phyloP scores from a whole-genome alignment of 2,888 invertebrate species.

The Anthoptus insignis region DNA sequence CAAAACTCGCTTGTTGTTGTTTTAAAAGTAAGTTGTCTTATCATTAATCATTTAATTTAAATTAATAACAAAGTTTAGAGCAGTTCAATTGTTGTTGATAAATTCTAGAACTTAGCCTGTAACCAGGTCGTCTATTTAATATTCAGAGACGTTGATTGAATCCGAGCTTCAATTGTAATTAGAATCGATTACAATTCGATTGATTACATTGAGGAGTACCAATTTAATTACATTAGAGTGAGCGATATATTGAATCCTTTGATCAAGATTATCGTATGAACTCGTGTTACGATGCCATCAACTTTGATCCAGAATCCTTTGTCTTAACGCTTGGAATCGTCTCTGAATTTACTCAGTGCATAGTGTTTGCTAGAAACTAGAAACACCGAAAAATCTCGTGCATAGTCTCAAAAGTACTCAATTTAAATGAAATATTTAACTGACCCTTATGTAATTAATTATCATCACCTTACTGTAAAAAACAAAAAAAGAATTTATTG shows the following conservation, averaged over 20 bases:
- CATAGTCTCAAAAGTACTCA: too few relatives aligned
- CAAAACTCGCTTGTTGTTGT: too few relatives aligned
- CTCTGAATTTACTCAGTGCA: background rate
- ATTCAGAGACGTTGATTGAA: slow-evolving; percentile 23
- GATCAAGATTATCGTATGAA: background rate
- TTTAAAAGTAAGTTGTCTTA: background rate
- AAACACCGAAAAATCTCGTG: too few relatives aligned
- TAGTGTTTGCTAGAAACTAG: background rate
- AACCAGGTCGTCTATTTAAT: slow-evolving; percentile 16
- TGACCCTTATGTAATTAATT: too few relatives aligned
- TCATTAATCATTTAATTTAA: background rate
- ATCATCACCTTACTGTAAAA: too few relatives aligned
- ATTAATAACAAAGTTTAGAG: background rate
- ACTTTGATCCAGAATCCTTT: background rate
- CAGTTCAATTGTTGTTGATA: background rate
- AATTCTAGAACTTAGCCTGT: background rate
- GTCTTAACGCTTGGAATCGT: background rate
- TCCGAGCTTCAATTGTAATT: slow-evolving; percentile 17
- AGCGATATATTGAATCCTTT: slow-evolving; percentile 4
- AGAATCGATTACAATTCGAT: slow-evolving; percentile 15
- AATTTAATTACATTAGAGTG: slow-evolving; percentile 13
- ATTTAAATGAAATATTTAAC: too few relatives aligned
- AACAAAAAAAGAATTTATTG: too few relatives aligned
- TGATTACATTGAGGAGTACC: slow-evolving; percentile 21
- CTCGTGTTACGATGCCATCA: background rate